Evolutionary conservation across 2,888 invertebrate species (phyloP), one percentile per base, ranked within the genome.

Genomic region (Tipula unca): DNA sequence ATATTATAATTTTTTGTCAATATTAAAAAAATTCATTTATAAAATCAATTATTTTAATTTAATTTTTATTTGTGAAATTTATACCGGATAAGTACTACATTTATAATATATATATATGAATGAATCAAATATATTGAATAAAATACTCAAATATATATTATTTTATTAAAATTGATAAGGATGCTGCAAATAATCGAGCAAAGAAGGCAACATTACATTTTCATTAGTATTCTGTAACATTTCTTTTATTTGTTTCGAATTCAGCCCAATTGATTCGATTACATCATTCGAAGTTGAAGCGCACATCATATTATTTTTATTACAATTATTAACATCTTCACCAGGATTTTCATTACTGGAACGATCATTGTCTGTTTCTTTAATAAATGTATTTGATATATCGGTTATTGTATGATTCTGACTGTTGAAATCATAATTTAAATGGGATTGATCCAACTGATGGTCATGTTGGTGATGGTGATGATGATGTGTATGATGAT

Each of bases 131-230:
- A 69, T 6, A 84, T 20, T 36, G n/a, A 84, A 20, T 32, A 84
- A 84, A 35, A 84, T 36, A 13, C 6, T 17, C 13, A 29, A n/a
- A n/a, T 39, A 17, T 84, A 35, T 20, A 6, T 85, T 36, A 42
- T 13, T 25, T 29, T 25, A 25, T 48, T 42, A 39, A 85, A 85
- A 85, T 85, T 89, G 88, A 25, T 88, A 88, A 20, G 87, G 87
- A 85, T 88, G 88, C 86, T 90, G 90, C 90, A 91, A 90, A 36
- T 91, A 90, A 84, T 90, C 90, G 86, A 89, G 89, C 85, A 90
- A 89, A 20, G 90, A 90, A 48, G 91, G 91, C 87, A 90, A 85
- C 29, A 87, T 86, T 20, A 86, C 86, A 84, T 87, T 87, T 29
- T 86, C 86, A 14, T 25, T 85, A n/a, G 85, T 85, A 85, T 85